Evolutionary conservation across 2,888 invertebrate species (phyloP).

Genomic region (Tetrapedia diversipes): DNA sequence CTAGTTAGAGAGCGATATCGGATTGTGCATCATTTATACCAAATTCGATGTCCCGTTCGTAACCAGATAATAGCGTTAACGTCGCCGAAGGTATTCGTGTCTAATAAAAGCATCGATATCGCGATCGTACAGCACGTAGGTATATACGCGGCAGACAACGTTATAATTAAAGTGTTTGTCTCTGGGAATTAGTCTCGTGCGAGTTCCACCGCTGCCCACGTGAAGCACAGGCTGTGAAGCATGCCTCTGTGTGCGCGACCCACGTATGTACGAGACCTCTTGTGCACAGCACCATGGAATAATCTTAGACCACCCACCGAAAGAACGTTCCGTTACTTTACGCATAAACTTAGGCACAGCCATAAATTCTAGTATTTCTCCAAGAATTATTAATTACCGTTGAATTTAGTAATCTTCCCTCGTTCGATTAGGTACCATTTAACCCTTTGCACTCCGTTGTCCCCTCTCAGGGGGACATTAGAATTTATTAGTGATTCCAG

Average conservation of each 20-base stretch:
- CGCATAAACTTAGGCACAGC: too few species aligned
- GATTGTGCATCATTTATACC: neutral
- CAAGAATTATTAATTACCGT: too few species aligned
- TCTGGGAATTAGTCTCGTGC: constrained; percentile 65
- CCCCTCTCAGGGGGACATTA: too few species aligned
- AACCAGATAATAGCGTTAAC: constrained; percentile 36
- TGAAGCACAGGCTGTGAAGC: constrained; percentile 35
- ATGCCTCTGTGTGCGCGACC: constrained; percentile 11
- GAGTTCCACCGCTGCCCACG: constrained; percentile 44
- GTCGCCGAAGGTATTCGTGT: constrained; percentile 37
- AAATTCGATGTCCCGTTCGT: constrained; percentile 12
- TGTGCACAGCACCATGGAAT: too few species aligned
- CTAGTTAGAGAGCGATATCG: neutral
- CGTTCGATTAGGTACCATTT: too few species aligned
- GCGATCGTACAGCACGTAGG: constrained; percentile 40
- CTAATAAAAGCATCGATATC: constrained; percentile 72
- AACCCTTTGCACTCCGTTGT: too few species aligned
- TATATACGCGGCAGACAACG: constrained; percentile 42
- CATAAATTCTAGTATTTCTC: too few species aligned
- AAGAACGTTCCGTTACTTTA: too few species aligned
- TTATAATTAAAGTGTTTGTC: constrained; percentile 73
- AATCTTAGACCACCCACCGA: too few species aligned
- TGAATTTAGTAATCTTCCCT: too few species aligned
- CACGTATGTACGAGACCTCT: constrained; percentile 6
- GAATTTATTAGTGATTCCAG: too few species aligned